Evolutionary conservation across 2,888 invertebrate genomes (phyloP).

Genomic region (Melitaea athalia): DNA sequence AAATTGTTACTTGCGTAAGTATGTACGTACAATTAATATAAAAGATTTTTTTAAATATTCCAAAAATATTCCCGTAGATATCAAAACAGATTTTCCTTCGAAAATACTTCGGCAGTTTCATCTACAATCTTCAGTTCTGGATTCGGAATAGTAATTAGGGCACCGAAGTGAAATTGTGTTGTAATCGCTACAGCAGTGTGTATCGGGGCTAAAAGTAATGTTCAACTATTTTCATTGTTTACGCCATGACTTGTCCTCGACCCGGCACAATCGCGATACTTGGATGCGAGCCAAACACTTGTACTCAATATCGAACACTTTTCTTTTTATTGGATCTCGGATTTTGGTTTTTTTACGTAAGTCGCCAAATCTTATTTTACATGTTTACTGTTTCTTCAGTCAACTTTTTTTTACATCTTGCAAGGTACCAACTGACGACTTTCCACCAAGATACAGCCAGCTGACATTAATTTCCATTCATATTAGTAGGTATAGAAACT

Average conservation of each 20-base stretch:
- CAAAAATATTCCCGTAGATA: too few species aligned
- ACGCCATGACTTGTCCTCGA: slow-evolving; percentile 45
- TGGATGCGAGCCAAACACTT: slow-evolving; percentile 47
- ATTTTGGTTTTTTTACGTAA: slow-evolving; percentile 24
- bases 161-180: not conserved
- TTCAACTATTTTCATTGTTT: slow-evolving; percentile 39
- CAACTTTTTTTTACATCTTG: too few species aligned
- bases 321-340: slow-evolving; percentile 32
- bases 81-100: too few species aligned
- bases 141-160: not conserved
- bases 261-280: slow-evolving; percentile 41
- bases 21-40: too few species aligned
- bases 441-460: too few species aligned
- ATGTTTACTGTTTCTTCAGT: not conserved
- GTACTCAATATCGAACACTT: slow-evolving; percentile 36
- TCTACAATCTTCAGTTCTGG: not conserved
- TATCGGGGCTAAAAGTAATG: slow-evolving; percentile 22
- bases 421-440: too few species aligned
- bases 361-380: slow-evolving; percentile 4
- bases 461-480: too few species aligned
- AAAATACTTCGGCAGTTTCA: too few species aligned
- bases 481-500: too few species aligned
- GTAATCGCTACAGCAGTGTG: slow-evolving; percentile 5
- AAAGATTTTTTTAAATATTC: too few species aligned
- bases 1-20: too few species aligned